Evolutionary conservation across 2,113 vertebrate genomes (phyloP).

Genomic region (Orientallactaga bullata): DNA sequence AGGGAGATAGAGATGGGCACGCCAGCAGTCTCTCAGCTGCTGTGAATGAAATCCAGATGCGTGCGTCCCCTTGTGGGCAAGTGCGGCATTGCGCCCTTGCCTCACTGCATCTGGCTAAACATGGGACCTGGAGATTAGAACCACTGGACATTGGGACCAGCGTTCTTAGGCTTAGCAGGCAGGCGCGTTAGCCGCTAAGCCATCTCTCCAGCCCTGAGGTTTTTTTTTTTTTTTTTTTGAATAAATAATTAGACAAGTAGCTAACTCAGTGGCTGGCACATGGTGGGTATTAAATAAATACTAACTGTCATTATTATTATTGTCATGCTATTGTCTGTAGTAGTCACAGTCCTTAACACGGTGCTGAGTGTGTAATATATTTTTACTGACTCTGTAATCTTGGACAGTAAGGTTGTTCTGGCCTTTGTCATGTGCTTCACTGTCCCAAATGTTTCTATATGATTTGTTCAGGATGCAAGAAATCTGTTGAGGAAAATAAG

Average conservation of each 20-base stretch:
- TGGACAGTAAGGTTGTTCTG: neutral
- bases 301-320: neutral
- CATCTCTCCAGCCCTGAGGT: too few species aligned
- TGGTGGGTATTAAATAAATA: neutral
- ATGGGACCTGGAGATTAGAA: too few species aligned
- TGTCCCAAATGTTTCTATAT: neutral
- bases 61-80: too few species aligned
- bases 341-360: neutral
- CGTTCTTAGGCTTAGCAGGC: too few species aligned
- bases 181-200: too few species aligned
- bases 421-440: neutral
- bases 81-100: too few species aligned
- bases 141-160: too few species aligned
- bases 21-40: too few species aligned
- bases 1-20: too few species aligned
- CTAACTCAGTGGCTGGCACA: neutral
- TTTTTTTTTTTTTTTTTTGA: too few species aligned
- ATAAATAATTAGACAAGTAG: neutral
- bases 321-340: neutral
- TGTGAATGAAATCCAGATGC: too few species aligned
- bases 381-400: neutral
- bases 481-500: neutral
- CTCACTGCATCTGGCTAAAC: too few species aligned
- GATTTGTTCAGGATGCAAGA: neutral
- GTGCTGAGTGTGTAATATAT: neutral